Conservation (phyloP, 2,113 vertebrate species). For the Recurvirostra avosetta region DNA sequence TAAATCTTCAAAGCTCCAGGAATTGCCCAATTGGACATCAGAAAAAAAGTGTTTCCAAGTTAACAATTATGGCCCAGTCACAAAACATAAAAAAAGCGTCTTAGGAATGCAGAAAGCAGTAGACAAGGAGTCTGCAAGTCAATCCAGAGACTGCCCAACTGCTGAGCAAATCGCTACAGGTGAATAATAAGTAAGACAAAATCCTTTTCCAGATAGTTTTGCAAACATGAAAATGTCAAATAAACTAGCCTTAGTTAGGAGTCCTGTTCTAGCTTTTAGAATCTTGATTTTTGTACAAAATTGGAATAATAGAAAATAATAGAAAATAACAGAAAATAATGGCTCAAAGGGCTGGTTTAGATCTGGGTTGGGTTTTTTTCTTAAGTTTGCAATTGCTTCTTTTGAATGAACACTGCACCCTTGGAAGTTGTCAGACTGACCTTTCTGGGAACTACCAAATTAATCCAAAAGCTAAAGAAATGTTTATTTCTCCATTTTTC, state of each 20-base stretch:
- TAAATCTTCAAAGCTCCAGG: constrained; percentile 37
- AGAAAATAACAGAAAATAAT: not conserved
- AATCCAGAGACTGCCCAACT: not conserved
- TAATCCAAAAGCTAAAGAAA: not conserved
- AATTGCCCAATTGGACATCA: not conserved
- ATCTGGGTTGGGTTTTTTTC: not conserved
- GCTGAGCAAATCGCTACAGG: not conserved
- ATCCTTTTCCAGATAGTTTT: not conserved
- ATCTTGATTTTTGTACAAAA: not conserved
- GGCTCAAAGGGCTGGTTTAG: not conserved
- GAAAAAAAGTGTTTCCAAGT: not conserved
- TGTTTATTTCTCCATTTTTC: not conserved
- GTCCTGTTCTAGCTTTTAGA: not conserved
- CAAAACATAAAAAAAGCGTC: not conserved
- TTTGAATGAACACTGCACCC: not conserved
- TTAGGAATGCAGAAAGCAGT: not conserved
- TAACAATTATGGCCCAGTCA: not conserved
- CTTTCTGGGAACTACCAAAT: not conserved
- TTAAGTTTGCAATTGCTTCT: not conserved
- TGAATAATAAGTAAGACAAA: not conserved
- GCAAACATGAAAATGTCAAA: not conserved
- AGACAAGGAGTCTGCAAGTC: not conserved
- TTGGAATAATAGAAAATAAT: not conserved
- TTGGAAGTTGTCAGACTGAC: not conserved
- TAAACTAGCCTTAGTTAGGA: not conserved